phyloP scores from a whole-genome alignment of 2,888 invertebrate species.

The Tachina fera region DNA sequence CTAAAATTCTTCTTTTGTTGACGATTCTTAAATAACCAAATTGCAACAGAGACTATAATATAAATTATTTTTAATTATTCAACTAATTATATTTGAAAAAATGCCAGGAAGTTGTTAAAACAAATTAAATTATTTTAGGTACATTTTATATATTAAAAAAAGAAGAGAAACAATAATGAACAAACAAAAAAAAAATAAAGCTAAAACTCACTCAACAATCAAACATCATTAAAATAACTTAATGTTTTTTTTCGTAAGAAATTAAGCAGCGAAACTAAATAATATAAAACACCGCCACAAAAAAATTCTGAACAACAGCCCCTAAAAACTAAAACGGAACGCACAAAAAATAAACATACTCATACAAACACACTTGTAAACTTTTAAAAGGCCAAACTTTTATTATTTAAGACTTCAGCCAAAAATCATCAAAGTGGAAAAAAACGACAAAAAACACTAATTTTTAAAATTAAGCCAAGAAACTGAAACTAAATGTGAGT shows the following conservation, averaged over 20 bases:
- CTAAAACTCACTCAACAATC: slow-evolving; percentile 52
- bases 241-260: slow-evolving; percentile 55
- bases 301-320: slow-evolving; percentile 12
- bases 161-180: slow-evolving; percentile 33
- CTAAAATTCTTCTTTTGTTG: too few relatives aligned
- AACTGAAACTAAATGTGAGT: slow-evolving; percentile 57
- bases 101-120: slow-evolving; percentile 63
- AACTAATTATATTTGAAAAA: slow-evolving; percentile 30
- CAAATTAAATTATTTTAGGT: neutral
- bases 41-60: too few relatives aligned
- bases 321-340: slow-evolving; percentile 3
- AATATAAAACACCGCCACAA: neutral
- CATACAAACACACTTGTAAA: neutral
- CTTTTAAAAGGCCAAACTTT: slow-evolving; percentile 37
- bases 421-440: slow-evolving; percentile 45
- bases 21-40: too few relatives aligned
- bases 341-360: neutral
- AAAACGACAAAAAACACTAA: slow-evolving; percentile 51
- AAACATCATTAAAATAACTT: slow-evolving; percentile 62
- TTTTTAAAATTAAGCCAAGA: slow-evolving; percentile 48
- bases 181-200: neutral
- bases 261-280: slow-evolving; percentile 38
- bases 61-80: neutral
- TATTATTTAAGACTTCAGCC: slow-evolving; percentile 13
- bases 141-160: slow-evolving; percentile 40